These are phyloP conservation scores for Enteromius radiatus DNA, from an alignment of 2,797 vertebrate genomes.

Conservation along the genomic window DNA sequence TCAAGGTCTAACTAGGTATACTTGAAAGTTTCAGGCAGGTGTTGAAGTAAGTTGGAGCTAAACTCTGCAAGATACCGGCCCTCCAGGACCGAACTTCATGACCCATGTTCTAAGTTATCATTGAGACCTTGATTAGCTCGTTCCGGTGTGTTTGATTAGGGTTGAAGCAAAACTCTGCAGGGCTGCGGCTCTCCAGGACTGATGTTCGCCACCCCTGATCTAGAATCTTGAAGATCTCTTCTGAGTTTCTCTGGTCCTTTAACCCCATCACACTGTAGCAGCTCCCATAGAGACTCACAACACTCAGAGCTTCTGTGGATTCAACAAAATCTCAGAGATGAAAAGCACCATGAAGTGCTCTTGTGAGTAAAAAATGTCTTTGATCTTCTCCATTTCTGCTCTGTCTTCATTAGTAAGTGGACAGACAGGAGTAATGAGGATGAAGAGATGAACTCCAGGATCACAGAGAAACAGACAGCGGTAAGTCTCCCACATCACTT, in stretches of 20 bases:
- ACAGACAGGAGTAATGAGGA: neutral
- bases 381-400: constrained; percentile 7
- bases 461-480: neutral
- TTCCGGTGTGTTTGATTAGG: too few relatives aligned
- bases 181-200: too few relatives aligned
- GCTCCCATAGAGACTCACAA: neutral
- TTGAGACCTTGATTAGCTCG: too few relatives aligned
- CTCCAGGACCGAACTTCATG: too few relatives aligned
- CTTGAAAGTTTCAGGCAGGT: too few relatives aligned
- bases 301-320: neutral
- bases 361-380: neutral
- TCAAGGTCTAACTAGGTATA: too few relatives aligned
- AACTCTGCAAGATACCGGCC: too few relatives aligned
- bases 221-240: too few relatives aligned
- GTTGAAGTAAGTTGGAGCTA: too few relatives aligned
- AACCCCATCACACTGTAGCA: neutral
- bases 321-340: neutral
- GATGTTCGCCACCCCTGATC: too few relatives aligned
- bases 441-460: neutral
- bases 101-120: too few relatives aligned
- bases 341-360: neutral
- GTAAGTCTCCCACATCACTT: neutral
- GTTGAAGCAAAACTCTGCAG: too few relatives aligned
- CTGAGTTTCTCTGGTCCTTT: neutral
- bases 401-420: neutral